Evolutionary conservation across 2,888 invertebrate genomes (phyloP), one percentile per base, ranked within the genome.

Genomic region (Protula sp.): DNA sequence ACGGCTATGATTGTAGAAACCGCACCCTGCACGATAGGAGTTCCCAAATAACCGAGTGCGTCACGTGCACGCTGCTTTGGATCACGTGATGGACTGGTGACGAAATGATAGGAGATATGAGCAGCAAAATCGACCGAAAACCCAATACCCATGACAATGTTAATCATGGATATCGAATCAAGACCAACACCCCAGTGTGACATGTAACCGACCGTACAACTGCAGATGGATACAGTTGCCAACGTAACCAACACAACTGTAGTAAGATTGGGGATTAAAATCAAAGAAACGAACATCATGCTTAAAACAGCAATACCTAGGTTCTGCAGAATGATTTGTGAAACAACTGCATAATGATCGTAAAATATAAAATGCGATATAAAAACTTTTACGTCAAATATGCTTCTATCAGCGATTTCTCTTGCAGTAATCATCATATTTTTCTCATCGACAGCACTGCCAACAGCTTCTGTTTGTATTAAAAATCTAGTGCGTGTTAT

Each of bases 191-290:
- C 89, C 95, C 95, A 95, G 29, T 94, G 83, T 0, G 94, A 90
- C 95, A 95, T 95, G 84, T 93, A 95, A 5, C 95, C 95, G 2
- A 93, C 89, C 0, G 95, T 94, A 1, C 95, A 94, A 14, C 89
- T 83, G 81, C 94, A 94, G 68, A 95, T 94, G 9, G 94, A 94
- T 59, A 94, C 88, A 62, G 94, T 94, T 72, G 93, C 92, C 76
- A 94, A 89, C 2, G 94, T 93, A 0, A 95, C 94, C 94, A 94
- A 95, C 3, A 95, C 82, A 0, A 92, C 91, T 81, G 94, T 94
- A 28, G 92, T 83, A 2, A 92, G 86, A 76, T 93, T 93, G 0
- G 95, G 95, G 57, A 95, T 94, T 79, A 95, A 92, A 65, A 94
- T 86, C 74, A 94, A 89, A 0, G 94, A 92, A 52, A 93, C 92